These are phyloP conservation scores for Rynchops niger DNA, from an alignment of 2,113 vertebrate species.

Conservation along the genomic window DNA sequence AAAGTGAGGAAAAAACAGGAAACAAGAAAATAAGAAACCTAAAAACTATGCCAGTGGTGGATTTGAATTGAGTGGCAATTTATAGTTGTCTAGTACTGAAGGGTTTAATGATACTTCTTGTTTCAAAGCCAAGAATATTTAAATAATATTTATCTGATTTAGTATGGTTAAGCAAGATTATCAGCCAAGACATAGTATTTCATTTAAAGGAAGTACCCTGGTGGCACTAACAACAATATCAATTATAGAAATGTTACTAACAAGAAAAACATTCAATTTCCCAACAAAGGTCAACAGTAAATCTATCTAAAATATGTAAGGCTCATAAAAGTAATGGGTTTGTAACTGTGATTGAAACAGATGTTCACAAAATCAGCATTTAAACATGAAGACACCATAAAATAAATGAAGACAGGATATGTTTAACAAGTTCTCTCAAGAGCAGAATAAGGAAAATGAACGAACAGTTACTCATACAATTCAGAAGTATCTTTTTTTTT, in stretches of 20 bases:
- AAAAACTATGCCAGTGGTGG: background rate
- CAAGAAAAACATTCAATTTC: conserved; percentile 76
- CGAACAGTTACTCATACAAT: background rate
- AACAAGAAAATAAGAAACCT: conserved; percentile 18
- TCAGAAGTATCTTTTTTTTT: background rate
- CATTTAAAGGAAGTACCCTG: conserved; percentile 26
- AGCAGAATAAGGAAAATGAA: conserved; percentile 24
- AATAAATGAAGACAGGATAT: conserved; percentile 71
- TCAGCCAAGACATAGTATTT: conserved; percentile 27
- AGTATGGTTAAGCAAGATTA: conserved; percentile 43
- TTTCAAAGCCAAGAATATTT: conserved; percentile 34
- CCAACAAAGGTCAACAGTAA: conserved; percentile 77
- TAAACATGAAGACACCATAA: conserved; percentile 70
- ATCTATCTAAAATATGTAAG: conserved; percentile 73
- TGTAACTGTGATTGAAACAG: conserved; percentile 71
- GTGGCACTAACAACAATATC: conserved; percentile 66
- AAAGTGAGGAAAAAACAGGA: background rate
- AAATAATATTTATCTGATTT: conserved; percentile 55
- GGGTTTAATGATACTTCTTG: conserved; percentile 24
- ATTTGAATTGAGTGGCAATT: conserved; percentile 20
- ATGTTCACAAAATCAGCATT: conserved; percentile 77
- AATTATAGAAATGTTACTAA: conserved; percentile 74
- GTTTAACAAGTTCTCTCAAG: conserved; percentile 64
- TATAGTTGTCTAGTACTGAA: background rate
- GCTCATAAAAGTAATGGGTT: conserved; percentile 75